Base-by-base conservation (phyloP, 2,113 vertebrate genomes). In the Scopus umbretta region DNA sequence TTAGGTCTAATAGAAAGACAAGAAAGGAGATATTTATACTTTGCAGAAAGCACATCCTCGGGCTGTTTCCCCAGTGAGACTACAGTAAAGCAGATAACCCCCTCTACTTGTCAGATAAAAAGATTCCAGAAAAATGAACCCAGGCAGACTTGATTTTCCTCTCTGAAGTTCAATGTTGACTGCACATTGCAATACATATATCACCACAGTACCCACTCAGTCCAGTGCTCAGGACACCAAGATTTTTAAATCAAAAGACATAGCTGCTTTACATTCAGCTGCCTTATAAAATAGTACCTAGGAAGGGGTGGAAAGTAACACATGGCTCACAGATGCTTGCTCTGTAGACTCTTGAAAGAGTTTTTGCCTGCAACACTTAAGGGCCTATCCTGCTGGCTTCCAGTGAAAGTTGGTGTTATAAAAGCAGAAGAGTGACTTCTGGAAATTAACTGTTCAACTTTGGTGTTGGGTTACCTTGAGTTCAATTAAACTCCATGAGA, bases 11-110 rank as follows among this genome's bases (percentile, higher is more conserved):
- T 12, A 56, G 71, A 80, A 55, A 50, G 23, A 70, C 17, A 12
- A 61, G 25, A 63, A 65, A 29, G 19, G 30, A 65, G 13, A 23
- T 38, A 52, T 52, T 65, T 63, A 4, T 50, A n/a, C 45, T 81
- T 26, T 59, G 65, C 76, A 84, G 73, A 88, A 76, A 93, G 56
- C 58, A 43, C 23, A 62, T 82, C 53, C 40, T 88, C 63, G 80
- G 72, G 40, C 59, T 65, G 19, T 49, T 80, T 55, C 47, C 52
- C 32, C 47, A 21, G 65, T 70, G 95, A 73, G 67, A 67, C 53
- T 94, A 95, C 53, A 94, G 95, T 63, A 96, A 94, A 97, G 65
- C 36, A 75, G 59, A 61, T 13, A 83, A 43, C 1, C 6, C 30
- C 20, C 13, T 43, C 9, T 7, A 36, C 34, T 94, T 75, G 63